Conservation (phyloP, 2,888 invertebrate genomes). For the Antheraea assamensis region DNA sequence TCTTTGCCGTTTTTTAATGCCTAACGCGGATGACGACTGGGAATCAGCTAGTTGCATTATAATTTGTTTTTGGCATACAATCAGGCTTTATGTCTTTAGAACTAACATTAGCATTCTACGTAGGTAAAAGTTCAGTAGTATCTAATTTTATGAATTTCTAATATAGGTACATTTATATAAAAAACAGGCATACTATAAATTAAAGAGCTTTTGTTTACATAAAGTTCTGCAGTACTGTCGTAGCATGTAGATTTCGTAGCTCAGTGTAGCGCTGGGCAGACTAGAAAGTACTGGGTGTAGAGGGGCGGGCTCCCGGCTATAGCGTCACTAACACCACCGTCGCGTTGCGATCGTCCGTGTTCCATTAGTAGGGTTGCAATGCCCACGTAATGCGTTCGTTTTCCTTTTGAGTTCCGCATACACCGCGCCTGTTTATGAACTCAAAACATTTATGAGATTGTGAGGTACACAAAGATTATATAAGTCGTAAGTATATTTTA, state of each 20-base stretch:
- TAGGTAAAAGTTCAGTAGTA: too few relatives aligned
- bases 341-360: conserved; percentile 14
- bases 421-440: conserved; percentile 31
- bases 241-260: conserved; percentile 19
- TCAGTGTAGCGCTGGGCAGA: conserved; percentile 34
- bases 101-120: too few relatives aligned
- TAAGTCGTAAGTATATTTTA: conserved; percentile 17
- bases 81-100: too few relatives aligned
- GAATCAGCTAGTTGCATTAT: too few relatives aligned
- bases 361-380: conserved; percentile 68
- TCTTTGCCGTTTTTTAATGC: too few relatives aligned
- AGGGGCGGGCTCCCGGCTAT: conserved; percentile 36
- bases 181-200: background rate
- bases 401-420: conserved; percentile 35
- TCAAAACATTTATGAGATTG: conserved; percentile 40
- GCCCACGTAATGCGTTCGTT: conserved; percentile 61
- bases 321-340: conserved; percentile 26
- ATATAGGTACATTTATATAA: background rate
- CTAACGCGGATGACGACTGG: too few relatives aligned
- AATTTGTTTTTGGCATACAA: too few relatives aligned
- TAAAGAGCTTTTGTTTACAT: background rate
- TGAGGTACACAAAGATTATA: background rate
- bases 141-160: too few relatives aligned
- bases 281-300: conserved; percentile 39
- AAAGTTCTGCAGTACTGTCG: conserved; percentile 15